These are phyloP conservation scores for Agelaius phoeniceus DNA, from an alignment of 2,113 vertebrate species.

Conservation along the genomic window DNA sequence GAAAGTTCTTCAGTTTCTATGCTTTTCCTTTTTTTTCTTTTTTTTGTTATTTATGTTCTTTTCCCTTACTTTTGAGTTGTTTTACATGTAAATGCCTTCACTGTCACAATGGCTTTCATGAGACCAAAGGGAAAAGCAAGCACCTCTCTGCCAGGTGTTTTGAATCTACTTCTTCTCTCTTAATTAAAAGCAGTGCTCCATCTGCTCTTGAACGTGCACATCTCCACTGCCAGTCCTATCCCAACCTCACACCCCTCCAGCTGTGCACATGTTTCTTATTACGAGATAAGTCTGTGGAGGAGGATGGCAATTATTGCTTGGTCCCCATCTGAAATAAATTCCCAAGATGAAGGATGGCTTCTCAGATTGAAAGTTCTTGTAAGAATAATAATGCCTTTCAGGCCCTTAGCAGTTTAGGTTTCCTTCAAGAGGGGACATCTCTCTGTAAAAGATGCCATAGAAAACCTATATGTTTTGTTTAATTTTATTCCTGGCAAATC, in stretches of 20 bases:
- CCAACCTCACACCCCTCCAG: slow-evolving; percentile 25
- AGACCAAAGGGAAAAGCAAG: slow-evolving; percentile 4
- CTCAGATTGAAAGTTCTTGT: slow-evolving; percentile 44
- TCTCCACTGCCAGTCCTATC: background rate
- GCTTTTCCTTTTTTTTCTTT: background rate
- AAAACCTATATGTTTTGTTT: background rate
- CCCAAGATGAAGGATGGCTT: slow-evolving; percentile 49
- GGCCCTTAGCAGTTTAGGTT: slow-evolving; percentile 8
- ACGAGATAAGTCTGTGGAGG: slow-evolving; percentile 26
- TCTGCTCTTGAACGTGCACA: slow-evolving; percentile 44
- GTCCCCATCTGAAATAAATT: slow-evolving; percentile 57
- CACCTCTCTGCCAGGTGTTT: slow-evolving; percentile 60
- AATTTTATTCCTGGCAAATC: background rate
- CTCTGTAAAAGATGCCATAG: background rate
- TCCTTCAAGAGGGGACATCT: background rate
- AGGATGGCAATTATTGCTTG: background rate
- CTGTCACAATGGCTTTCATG: background rate
- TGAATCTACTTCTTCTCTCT: slow-evolving; percentile 48
- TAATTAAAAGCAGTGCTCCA: slow-evolving; percentile 61
- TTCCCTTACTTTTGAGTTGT: background rate
- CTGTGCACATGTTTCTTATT: slow-evolving; percentile 53
- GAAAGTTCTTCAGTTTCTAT: background rate
- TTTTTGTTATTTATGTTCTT: background rate
- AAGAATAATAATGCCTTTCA: slow-evolving; percentile 47
- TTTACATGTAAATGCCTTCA: background rate